Percentiles rank a stretch among this genome's conserved stretches.
Evolutionary conservation across 1,140 invertebrate genomes (phyloP).

Genomic region (Platyura marginata): DNA sequence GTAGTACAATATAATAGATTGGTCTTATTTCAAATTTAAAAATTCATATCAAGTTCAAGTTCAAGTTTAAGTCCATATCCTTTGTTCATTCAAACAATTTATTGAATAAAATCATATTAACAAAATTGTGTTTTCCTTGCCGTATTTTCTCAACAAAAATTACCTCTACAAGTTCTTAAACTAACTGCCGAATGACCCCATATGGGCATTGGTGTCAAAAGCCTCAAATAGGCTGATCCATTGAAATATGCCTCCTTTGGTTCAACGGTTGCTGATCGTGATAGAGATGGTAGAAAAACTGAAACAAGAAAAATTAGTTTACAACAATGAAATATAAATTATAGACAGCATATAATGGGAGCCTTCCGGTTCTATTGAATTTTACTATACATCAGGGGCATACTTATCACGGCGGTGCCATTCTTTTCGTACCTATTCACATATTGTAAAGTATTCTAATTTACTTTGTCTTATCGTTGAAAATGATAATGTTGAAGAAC

Average conservation of each 20-base stretch:
- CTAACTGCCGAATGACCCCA: slow-evolving; percentile 59
- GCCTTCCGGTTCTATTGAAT: neutral
- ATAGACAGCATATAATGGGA: neutral
- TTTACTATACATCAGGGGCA: neutral
- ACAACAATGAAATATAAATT: neutral
- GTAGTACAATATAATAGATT: no score
- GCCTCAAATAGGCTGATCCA: slow-evolving; percentile 49
- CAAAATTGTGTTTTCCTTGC: neutral
- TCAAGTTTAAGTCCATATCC: neutral
- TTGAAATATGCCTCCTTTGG: slow-evolving; percentile 63
- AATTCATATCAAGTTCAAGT: neutral
- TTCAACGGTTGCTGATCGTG: slow-evolving; percentile 11
- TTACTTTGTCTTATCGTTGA: no score
- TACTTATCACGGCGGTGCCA: no score
- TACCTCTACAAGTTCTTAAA: slow-evolving; percentile 57
- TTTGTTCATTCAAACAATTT: neutral
- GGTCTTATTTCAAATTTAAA: neutral
- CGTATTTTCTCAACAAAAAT: no score
- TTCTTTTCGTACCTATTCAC: no score
- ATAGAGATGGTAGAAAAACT: neutral
- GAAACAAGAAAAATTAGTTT: neutral
- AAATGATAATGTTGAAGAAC: no score
- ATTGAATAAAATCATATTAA: neutral
- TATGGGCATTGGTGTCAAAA: slow-evolving; percentile 47
- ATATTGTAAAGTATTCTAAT: no score